Evolutionary conservation across 2,113 vertebrate genomes (phyloP).

Genomic region (Oenanthe oenanthe): DNA sequence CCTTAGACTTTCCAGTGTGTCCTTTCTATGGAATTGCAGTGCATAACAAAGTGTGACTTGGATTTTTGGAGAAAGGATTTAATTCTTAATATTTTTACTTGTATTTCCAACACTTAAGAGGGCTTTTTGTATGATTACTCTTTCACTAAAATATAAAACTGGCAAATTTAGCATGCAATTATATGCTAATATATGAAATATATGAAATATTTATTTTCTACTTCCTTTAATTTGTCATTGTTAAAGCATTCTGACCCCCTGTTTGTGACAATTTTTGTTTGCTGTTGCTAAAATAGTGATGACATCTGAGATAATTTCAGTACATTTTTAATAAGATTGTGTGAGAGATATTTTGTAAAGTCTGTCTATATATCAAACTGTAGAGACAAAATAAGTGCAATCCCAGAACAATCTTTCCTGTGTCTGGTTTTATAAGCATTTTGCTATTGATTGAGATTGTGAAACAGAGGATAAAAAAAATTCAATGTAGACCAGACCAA

Average conservation of each 20-base stretch:
- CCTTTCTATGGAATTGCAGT: neutral
- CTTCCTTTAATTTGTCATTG: neutral
- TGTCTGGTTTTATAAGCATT: neutral
- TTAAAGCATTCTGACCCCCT: neutral
- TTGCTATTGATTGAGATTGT: neutral
- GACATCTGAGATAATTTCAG: neutral
- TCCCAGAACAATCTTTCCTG: neutral
- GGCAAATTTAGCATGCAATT: neutral
- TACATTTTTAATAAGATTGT: slow-evolving; percentile 24
- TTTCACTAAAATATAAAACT: neutral
- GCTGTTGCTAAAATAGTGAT: neutral
- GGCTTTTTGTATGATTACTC: neutral
- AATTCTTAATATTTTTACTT: neutral
- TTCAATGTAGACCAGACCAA: neutral
- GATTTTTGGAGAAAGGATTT: neutral
- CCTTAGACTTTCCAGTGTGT: neutral
- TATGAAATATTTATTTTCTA: neutral
- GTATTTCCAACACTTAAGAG: neutral
- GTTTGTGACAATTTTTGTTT: neutral
- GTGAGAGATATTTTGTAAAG: neutral
- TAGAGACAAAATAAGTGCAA: neutral
- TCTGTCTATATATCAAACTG: neutral
- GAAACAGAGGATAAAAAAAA: neutral
- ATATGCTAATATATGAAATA: neutral
- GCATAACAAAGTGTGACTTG: neutral